Percentiles rank a stretch among this genome's conserved stretches.
Conservation (phyloP, 2,888 invertebrate species). For the Lagria hirta region DNA sequence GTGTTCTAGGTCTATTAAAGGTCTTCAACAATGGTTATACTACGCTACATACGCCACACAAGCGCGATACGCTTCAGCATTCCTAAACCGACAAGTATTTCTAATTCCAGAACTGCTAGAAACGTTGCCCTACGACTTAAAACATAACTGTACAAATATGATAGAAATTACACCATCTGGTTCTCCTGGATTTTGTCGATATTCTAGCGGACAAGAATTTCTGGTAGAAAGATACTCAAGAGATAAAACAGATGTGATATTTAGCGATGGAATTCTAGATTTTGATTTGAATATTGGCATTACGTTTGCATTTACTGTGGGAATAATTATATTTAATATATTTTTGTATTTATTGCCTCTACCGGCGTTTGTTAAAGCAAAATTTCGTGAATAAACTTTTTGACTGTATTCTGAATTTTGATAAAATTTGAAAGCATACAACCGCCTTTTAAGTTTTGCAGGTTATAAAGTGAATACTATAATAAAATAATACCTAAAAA, state of each 20-base stretch:
- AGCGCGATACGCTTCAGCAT: constrained; percentile 76
- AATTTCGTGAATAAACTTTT: constrained; percentile 72
- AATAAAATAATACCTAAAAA: too few species aligned
- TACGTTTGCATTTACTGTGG: constrained; percentile 79
- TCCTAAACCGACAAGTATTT: constrained; percentile 73
- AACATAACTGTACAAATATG: constrained; percentile 60
- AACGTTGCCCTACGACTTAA: constrained; percentile 53
- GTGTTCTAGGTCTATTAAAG: constrained; percentile 68
- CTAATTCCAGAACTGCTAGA: constrained; percentile 58
- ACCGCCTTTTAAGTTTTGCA: too few species aligned
- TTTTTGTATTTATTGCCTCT: constrained; percentile 82
- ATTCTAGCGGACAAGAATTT: constrained; percentile 71
- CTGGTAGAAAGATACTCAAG: constrained; percentile 69
- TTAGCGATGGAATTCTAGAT: constrained; percentile 62
- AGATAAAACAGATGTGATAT: constrained; percentile 60
- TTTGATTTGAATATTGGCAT: constrained; percentile 78
- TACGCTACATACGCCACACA: constrained; percentile 79
- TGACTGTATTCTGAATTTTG: too few species aligned
- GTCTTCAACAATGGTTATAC: constrained; percentile 78
- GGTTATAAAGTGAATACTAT: too few species aligned
- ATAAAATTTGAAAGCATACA: too few species aligned
- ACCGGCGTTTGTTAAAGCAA: constrained; percentile 81
- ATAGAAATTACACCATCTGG: constrained; percentile 60
- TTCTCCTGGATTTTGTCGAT: constrained; percentile 65
- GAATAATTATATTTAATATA: constrained; percentile 79